phyloP scores from a whole-genome alignment of 64 coral and sea anemone genomes.

The Orbicella faveolata region DNA sequence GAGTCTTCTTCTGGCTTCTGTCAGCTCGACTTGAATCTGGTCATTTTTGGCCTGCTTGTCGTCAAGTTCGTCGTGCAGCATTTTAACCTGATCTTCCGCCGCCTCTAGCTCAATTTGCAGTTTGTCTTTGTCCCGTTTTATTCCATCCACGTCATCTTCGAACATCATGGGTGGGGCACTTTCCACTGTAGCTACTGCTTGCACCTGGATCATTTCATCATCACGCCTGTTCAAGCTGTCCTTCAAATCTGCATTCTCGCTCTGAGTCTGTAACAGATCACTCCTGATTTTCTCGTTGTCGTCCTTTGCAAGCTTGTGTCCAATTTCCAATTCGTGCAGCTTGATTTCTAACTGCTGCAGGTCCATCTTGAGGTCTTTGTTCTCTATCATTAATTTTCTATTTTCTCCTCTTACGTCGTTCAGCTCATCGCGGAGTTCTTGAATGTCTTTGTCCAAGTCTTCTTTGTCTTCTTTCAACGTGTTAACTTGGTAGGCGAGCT shows the following conservation, averaged over 20 bases:
- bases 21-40: constrained; percentile 36
- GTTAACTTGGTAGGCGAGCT: constrained; percentile 49
- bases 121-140: constrained; percentile 76
- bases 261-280: constrained; percentile 57
- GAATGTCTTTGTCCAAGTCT: constrained; percentile 60
- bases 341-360: constrained; percentile 66
- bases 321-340: constrained; percentile 57
- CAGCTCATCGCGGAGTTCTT: constrained; percentile 68
- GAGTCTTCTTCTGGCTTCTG: constrained; percentile 66
- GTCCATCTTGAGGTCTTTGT: constrained; percentile 72
- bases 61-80: constrained; percentile 46
- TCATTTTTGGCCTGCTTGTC: constrained; percentile 67
- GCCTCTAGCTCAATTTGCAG: constrained; percentile 70
- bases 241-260: constrained; percentile 64
- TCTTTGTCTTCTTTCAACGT: constrained; percentile 68
- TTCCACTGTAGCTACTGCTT: constrained; percentile 71
- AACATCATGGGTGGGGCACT: constrained; percentile 67
- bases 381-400: constrained; percentile 63
- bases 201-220: constrained; percentile 56
- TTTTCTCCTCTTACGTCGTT: constrained; percentile 55
- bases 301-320: constrained; percentile 69
- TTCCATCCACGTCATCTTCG: constrained; percentile 73
- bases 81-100: constrained; percentile 40
- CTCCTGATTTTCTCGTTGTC: constrained; percentile 67
- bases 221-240: constrained; percentile 27